Base-by-base conservation (phyloP, 2,113 vertebrate species). In the Halichoerus grypus region DNA sequence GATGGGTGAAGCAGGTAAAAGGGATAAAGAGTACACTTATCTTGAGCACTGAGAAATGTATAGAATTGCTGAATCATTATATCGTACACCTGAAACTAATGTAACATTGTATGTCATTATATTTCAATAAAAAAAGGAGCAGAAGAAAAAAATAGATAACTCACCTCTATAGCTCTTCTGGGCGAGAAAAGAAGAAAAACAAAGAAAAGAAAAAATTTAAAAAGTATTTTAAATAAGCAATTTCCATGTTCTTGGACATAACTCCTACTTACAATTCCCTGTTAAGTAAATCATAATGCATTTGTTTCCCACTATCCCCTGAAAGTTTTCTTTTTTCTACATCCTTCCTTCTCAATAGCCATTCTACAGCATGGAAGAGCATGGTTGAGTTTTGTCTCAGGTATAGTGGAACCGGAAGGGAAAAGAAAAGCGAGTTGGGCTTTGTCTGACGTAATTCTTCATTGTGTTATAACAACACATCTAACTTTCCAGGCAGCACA, bases 191-290 rank as follows among this genome's bases (percentile, higher is more conserved):
- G 26, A 46, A 15, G 22, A 74, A 74, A 74, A 26, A 16, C 65
- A 49, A 77, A 49, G 39, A 77, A 49, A 77, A 77, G 72, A 74
- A 79, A 51, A 53, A 21, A 53, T 12, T 51, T 18, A 91, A 28
- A 84, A 61, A 59, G 22, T 51, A 77, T 71, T 93, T 96, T 74
- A 65, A 95, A 94, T 61, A 57, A 89, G 36, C 42, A 26, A 81
- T 46, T 65, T 92, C 91, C 42, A 59, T 31, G 9, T 89, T 83
- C 53, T 59, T 57, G 42, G 67, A 55, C 19, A 31, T 76, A 71
- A 94, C 31, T 57, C 9, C 53, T 42, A 51, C 8, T 72, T 88
- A 80, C 6, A 61, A 33, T 14, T 21, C 10, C 13, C 49, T 82
- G 13, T 36, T 55, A 77, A 53, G 24, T 9, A 90, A 39, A 86